phyloP scores from a whole-genome alignment of 2,113 vertebrate species.

The Fregetta grallaria region DNA sequence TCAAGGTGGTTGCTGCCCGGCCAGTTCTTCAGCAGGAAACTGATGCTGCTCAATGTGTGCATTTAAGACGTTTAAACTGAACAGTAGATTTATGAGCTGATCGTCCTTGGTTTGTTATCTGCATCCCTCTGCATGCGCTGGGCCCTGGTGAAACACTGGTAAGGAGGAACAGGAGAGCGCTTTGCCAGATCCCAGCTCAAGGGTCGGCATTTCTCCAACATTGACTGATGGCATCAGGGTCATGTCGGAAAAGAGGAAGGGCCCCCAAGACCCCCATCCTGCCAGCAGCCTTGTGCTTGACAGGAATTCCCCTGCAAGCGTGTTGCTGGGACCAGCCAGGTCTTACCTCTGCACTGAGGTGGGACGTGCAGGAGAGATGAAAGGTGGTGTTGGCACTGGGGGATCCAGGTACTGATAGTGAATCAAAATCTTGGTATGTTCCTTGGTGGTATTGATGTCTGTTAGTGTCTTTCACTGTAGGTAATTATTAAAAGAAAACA shows the following conservation, averaged over 20 bases:
- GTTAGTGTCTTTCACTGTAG: not conserved
- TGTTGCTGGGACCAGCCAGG: not conserved
- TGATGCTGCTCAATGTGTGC: not conserved
- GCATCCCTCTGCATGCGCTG: fast-evolving
- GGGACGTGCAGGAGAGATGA: not conserved
- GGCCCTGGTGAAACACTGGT: not conserved
- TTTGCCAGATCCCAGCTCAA: not conserved
- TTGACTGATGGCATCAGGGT: not conserved
- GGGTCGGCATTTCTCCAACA: not conserved
- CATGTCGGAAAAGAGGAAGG: not conserved
- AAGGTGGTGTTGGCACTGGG: not conserved
- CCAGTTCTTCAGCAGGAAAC: slow-evolving; percentile 31
- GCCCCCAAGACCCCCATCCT: not conserved
- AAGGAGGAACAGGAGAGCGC: not conserved
- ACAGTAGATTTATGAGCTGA: not conserved
- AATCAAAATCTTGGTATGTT: not conserved
- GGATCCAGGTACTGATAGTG: not conserved
- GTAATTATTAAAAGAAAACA: not conserved
- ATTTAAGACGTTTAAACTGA: not conserved
- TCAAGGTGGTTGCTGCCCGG: slow-evolving; percentile 28
- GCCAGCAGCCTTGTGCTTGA: not conserved
- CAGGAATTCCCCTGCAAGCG: not conserved
- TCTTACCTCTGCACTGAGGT: not conserved
- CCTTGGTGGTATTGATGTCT: not conserved
- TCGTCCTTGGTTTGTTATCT: not conserved